Evolutionary conservation across 2,797 vertebrate species (phyloP).

Genomic region (Onychomys torridus): DNA sequence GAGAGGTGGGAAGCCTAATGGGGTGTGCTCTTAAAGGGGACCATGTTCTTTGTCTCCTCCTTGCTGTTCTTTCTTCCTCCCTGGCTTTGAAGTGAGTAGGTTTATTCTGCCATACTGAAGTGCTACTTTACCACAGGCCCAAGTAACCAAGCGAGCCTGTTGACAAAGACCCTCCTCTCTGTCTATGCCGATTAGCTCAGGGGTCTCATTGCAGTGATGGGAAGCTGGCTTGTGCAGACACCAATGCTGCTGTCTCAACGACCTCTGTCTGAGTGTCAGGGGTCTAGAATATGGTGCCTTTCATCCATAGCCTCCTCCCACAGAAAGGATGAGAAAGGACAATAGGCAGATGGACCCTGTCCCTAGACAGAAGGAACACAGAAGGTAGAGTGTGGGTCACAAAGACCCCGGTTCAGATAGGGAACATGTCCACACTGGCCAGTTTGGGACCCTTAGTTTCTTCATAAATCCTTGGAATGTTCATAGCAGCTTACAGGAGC

Average conservation of each 20-base stretch:
- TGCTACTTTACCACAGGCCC: neutral
- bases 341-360: neutral
- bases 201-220: neutral
- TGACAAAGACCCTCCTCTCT: neutral
- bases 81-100: neutral
- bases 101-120: neutral
- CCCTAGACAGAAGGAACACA: neutral
- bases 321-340: neutral
- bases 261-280: neutral
- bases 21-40: neutral
- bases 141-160: neutral
- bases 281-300: neutral
- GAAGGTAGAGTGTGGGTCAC: neutral
- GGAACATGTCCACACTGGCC: too few relatives aligned
- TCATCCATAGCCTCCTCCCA: neutral
- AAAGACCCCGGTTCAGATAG: neutral
- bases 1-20: too few relatives aligned
- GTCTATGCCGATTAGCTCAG: neutral
- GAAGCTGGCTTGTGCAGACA: neutral
- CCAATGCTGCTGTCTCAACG: too few relatives aligned
- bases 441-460: neutral
- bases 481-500: neutral
- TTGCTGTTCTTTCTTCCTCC: neutral
- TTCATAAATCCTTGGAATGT: neutral
- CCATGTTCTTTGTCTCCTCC: too few relatives aligned